Conservation (phyloP, 1,140 invertebrate species). For the Rhyacophila brunnea region DNA sequence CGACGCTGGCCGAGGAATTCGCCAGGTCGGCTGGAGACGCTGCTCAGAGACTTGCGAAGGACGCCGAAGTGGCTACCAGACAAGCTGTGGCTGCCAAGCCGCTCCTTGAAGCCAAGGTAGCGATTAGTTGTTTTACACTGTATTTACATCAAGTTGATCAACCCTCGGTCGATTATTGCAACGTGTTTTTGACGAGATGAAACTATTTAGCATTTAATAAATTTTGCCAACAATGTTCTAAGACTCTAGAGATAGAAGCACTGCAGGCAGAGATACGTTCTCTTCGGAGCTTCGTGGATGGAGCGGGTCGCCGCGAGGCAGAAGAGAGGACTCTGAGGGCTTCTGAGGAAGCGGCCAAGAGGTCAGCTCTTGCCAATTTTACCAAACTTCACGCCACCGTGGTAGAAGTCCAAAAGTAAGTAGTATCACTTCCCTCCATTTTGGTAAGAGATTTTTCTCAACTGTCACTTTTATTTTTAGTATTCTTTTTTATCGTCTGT, state of each 20-base stretch:
- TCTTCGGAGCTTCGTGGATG: neutral
- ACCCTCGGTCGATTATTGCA: too few species aligned
- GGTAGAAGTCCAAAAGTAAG: too few species aligned
- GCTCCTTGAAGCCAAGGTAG: slow-evolving; percentile 25
- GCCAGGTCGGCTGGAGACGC: slow-evolving; percentile 33
- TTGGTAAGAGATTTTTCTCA: too few species aligned
- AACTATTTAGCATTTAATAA: neutral
- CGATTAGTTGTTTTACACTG: too few species aligned
- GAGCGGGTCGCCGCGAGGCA: neutral
- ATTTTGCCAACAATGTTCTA: neutral
- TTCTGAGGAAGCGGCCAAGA: neutral
- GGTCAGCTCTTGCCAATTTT: neutral
- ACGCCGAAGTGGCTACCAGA: slow-evolving; percentile 36
- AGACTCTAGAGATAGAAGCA: neutral
- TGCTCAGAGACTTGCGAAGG: slow-evolving; percentile 19
- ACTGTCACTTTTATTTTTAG: too few species aligned
- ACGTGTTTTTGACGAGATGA: too few species aligned
- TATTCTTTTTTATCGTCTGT: too few species aligned
- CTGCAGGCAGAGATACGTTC: neutral
- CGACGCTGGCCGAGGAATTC: slow-evolving; percentile 38
- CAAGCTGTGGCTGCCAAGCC: slow-evolving; percentile 37
- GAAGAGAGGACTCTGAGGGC: neutral
- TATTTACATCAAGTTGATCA: too few species aligned
- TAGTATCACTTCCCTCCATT: too few species aligned
- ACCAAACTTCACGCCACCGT: neutral